These are phyloP conservation scores for Aphaenogaster rudis DNA, from an alignment of 1,140 invertebrate species.

Conservation along the genomic window DNA sequence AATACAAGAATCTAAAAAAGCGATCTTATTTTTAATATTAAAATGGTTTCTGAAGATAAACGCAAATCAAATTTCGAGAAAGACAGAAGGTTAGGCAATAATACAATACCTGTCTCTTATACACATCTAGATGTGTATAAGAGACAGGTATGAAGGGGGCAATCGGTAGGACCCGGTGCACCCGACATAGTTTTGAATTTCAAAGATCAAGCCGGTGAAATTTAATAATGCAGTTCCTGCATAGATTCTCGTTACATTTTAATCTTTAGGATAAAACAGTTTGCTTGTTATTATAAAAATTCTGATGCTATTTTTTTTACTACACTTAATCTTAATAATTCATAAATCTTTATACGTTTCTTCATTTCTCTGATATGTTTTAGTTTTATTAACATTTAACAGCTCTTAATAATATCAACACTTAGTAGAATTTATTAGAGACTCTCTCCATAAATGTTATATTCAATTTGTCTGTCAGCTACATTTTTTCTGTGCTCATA, in stretches of 20 bases:
- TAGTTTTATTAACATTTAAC: not conserved
- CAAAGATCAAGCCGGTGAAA: too few species aligned
- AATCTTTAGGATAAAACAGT: not conserved
- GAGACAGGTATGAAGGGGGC: too few species aligned
- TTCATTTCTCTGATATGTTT: not conserved
- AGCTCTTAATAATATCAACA: not conserved
- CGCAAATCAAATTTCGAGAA: not conserved
- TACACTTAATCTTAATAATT: not conserved
- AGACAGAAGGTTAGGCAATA: not conserved
- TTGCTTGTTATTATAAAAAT: not conserved
- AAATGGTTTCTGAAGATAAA: not conserved
- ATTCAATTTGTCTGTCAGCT: not conserved
- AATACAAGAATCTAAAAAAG: not conserved
- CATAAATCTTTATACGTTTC: not conserved
- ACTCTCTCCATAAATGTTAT: not conserved
- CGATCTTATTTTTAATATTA: not conserved
- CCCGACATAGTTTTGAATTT: too few species aligned
- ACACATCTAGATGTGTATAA: too few species aligned
- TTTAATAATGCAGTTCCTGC: too few species aligned
- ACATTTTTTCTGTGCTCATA: not conserved
- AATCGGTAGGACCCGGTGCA: too few species aligned
- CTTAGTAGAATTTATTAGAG: constrained; percentile 7
- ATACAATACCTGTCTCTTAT: too few species aligned
- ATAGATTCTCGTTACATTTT: constrained; percentile 5
- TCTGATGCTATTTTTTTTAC: not conserved